Percentiles rank a stretch among this genome's conserved stretches.
These are phyloP conservation scores for Poliocrania exsul DNA, from an alignment of 2,797 vertebrate genomes.

Conservation along the genomic window DNA sequence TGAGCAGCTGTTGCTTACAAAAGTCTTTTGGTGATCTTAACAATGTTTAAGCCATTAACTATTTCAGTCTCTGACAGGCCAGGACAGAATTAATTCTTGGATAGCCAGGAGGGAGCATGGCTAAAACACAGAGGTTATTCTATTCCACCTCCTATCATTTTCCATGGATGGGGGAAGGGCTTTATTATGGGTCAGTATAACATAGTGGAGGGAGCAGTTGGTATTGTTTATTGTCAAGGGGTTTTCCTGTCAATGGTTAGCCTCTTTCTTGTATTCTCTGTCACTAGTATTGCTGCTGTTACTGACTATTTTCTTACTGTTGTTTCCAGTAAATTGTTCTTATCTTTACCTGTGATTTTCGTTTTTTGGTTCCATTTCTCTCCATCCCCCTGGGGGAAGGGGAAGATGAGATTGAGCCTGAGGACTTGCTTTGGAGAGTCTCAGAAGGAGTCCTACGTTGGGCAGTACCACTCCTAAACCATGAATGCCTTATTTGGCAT, in stretches of 20 bases:
- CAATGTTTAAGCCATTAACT: no score
- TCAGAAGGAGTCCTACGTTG: neutral
- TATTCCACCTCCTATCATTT: neutral
- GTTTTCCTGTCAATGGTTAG: neutral
- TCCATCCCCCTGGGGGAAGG: neutral
- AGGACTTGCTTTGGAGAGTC: neutral
- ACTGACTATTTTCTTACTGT: neutral
- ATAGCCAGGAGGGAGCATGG: neutral
- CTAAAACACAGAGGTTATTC: neutral
- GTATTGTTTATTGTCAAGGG: no score
- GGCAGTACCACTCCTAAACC: neutral
- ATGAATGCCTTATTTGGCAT: neutral
- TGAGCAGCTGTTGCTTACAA: no score
- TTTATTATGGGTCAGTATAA: neutral
- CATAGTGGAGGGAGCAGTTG: rapidly evolving
- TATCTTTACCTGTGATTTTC: neutral
- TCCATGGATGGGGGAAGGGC: neutral
- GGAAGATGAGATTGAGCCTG: neutral
- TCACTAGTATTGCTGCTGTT: neutral
- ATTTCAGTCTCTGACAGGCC: no score
- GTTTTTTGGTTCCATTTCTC: neutral
- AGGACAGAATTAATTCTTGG: neutral
- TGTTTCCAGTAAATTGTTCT: neutral
- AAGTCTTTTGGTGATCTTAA: no score
- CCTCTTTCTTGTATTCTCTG: neutral